phyloP scores from a whole-genome alignment of 2,113 vertebrate species.

The Heteronetta atricapilla region DNA sequence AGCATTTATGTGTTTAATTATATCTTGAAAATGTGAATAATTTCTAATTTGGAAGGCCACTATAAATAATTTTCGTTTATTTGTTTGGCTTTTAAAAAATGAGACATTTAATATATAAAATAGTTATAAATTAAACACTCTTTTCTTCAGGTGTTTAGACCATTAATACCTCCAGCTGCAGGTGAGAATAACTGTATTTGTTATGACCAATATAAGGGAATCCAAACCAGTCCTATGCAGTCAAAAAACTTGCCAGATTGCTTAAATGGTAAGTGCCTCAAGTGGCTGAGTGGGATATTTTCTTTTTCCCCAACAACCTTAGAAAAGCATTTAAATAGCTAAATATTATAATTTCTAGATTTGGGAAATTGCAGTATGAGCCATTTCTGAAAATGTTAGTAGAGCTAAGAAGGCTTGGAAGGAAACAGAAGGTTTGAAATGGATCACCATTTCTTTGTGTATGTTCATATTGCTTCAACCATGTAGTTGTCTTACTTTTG shows the following conservation, averaged over 20 bases:
- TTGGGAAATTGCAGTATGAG: not conserved
- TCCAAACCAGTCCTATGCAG: not conserved
- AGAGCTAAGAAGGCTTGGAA: not conserved
- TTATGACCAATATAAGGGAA: not conserved
- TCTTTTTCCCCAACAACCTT: not conserved
- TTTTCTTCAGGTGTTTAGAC: conserved; percentile 11
- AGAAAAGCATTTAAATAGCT: not conserved
- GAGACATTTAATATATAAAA: not conserved
- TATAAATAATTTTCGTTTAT: not conserved
- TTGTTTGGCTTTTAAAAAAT: not conserved
- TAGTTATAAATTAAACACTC: not conserved
- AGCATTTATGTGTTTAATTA: not conserved
- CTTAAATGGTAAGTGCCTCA: not conserved
- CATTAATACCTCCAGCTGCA: not conserved
- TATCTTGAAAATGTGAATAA: not conserved
- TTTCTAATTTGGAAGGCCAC: not conserved
- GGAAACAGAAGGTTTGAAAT: not conserved
- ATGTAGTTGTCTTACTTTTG: not conserved
- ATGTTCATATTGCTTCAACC: not conserved
- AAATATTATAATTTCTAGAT: not conserved
- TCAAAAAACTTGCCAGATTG: not conserved
- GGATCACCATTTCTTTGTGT: not conserved
- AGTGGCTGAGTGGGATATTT: not conserved
- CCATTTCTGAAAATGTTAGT: not conserved
- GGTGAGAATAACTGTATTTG: conserved; percentile 11